Evolutionary conservation across 1,140 invertebrate genomes (phyloP).

Genomic region (Drosophila chauvacae): DNA sequence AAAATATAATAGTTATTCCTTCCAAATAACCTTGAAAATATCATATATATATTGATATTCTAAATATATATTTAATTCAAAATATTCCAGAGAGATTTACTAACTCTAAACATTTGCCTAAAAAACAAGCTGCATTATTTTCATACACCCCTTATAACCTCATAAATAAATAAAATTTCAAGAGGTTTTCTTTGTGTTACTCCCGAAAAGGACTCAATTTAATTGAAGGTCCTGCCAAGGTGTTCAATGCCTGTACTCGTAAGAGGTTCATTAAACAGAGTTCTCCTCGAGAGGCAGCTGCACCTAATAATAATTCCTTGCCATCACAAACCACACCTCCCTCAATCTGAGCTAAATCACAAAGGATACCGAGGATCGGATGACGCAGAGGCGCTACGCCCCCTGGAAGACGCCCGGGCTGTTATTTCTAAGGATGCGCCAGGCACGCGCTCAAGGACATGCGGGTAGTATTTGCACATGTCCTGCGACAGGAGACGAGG

Average conservation of each 20-base stretch:
- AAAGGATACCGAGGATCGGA: conserved; percentile 44
- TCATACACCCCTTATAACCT: too few species aligned
- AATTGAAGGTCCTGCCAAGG: conserved; percentile 3
- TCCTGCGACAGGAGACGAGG: conserved; percentile 48
- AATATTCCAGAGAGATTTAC: background rate
- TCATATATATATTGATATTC: too few species aligned
- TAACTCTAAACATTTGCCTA: too few species aligned
- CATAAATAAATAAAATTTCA: background rate
- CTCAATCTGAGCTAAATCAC: conserved; percentile 28
- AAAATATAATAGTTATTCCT: background rate
- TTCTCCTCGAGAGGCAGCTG: conserved; percentile 16
- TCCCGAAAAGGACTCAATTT: background rate
- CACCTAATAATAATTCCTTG: conserved; percentile 28
- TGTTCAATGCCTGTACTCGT: conserved; percentile 11
- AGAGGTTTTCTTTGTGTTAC: background rate
- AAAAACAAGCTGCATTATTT: background rate
- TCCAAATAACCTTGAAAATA: too few species aligned
- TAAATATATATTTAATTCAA: background rate
- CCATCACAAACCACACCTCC: conserved; percentile 33
- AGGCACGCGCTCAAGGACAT: conserved; percentile 73
- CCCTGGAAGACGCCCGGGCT: conserved; percentile 41
- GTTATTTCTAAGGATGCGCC: conserved; percentile 7
- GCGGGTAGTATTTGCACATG: conserved; percentile 69
- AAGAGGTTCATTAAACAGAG: conserved; percentile 38
- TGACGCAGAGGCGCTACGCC: conserved; percentile 59